These are phyloP conservation scores for Melanostoma scalare DNA, from an alignment of 2,888 invertebrate species.

Conservation along the genomic window DNA sequence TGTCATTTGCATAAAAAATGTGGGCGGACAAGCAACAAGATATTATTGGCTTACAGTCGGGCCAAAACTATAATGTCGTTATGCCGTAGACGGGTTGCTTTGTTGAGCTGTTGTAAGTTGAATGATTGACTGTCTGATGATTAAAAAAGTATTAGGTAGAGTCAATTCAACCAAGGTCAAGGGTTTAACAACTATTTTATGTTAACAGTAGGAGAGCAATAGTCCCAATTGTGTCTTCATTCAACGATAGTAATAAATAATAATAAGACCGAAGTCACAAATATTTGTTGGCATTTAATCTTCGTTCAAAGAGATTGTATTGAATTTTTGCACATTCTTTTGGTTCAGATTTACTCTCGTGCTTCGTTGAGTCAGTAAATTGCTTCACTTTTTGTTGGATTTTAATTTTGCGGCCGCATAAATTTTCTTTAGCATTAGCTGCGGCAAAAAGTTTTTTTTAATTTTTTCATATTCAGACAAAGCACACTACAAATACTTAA, in stretches of 20 bases:
- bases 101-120: slow-evolving; percentile 15
- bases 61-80: slow-evolving; percentile 12
- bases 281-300: slow-evolving; percentile 39
- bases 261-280: slow-evolving; percentile 4
- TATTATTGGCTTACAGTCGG: slow-evolving; percentile 25
- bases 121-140: slow-evolving; percentile 22
- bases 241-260: slow-evolving; percentile 5
- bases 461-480: slow-evolving; percentile 34
- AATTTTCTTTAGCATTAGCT: slow-evolving; percentile 35
- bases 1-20: slow-evolving; percentile 55
- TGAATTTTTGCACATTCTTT: slow-evolving; percentile 40
- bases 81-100: not conserved
- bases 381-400: slow-evolving; percentile 17
- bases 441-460: slow-evolving; percentile 15
- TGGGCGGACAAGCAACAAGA: slow-evolving; percentile 53
- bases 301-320: slow-evolving; percentile 43
- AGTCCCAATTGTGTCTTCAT: slow-evolving; percentile 47
- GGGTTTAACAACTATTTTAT: slow-evolving; percentile 34
- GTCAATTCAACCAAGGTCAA: slow-evolving; percentile 54
- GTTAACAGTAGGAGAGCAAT: slow-evolving; percentile 1
- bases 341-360: slow-evolving; percentile 39
- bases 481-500: slow-evolving; percentile 33
- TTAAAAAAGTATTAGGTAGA: slow-evolving; percentile 6
- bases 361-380: slow-evolving; percentile 47
- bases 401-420: slow-evolving; percentile 2